Base-by-base conservation (phyloP, 1,140 invertebrate genomes). In the Rhagoletis zephyria region DNA sequence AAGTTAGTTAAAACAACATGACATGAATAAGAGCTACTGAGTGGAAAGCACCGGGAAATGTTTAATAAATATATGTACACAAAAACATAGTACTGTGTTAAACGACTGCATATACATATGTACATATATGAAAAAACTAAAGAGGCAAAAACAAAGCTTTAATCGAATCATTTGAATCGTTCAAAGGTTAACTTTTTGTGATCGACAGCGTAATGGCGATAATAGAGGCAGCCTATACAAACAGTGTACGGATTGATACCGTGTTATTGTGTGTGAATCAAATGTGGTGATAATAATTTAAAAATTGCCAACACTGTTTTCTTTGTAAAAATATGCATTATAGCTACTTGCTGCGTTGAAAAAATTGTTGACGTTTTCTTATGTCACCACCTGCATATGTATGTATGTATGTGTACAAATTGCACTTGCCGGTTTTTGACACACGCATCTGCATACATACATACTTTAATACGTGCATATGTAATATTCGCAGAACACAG, bases 161-260 rank as follows among this genome's bases (percentile, higher is more conserved):
- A 81, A 56, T 81, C 48, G 48, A 81, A 81, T 56, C 74, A 81
- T n/a, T 81, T 81, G 48, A 59, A 59, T 81, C 48, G 74, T 81
- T 81, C 74, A 81, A 81, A 81, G 74, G 74, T 81, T 81, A 81
- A 81, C 74, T 56, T 81, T 81, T 81, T 81, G 74, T 81, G 74
- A 81, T 81, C 74, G 74, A 81, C 74, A 81, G 48, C 74, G 48
- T 81, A 81, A 81, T 81, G 48, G 48, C 7, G 74, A 81, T 81
- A 81, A 81, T 81, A 56, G 6, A 74, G 30, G 70, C 2, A 74
- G 6, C 70, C 42, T 14, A 81, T 87, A 70, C 48, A 87, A 70
- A 60, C 56, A 87, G 61, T 77, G 51, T 56, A 74, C 56, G 59
- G 30, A 81, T 45, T 74, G 48, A 12, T 7, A 48, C 30, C 59